phyloP scores from a whole-genome alignment of 2,113 vertebrate species.

The Pholis gunnellus region DNA sequence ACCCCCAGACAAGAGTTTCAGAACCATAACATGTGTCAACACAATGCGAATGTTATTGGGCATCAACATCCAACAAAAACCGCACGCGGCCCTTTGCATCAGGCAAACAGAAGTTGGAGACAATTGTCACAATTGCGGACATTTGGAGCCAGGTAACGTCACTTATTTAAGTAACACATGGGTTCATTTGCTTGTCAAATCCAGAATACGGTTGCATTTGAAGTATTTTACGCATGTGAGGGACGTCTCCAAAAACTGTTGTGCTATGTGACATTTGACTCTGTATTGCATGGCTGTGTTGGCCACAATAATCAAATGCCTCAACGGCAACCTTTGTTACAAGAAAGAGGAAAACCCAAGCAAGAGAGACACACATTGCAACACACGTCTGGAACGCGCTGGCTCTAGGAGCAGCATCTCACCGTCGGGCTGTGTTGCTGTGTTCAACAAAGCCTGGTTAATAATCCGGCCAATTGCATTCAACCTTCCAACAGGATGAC shows the following conservation, averaged over 20 bases:
- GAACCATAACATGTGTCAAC: neutral
- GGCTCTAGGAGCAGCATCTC: conserved; percentile 1
- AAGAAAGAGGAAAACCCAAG: conserved; percentile 48
- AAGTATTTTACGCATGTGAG: neutral
- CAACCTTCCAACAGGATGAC: neutral
- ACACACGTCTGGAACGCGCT: conserved; percentile 23
- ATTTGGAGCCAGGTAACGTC: neutral
- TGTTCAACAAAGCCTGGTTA: conserved; percentile 15
- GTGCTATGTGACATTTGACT: conserved; percentile 23
- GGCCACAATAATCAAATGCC: conserved; percentile 19
- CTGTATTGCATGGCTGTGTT: conserved; percentile 6
- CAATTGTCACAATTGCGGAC: neutral
- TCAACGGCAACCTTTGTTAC: neutral
- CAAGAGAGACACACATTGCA: conserved; percentile 30
- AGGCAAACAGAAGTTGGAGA: conserved; percentile 9
- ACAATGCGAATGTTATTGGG: no score
- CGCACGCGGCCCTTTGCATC: neutral
- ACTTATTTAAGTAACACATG: neutral
- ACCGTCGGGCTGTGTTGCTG: neutral
- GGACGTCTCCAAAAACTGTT: conserved; percentile 15
- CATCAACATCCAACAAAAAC: neutral
- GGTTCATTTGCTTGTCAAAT: neutral
- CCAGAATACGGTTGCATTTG: neutral
- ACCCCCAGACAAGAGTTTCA: neutral
- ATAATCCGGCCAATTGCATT: neutral